These are phyloP conservation scores for Branchinecta sandiegonensis DNA, from an alignment of 2,888 invertebrate genomes.

Conservation along the genomic window DNA sequence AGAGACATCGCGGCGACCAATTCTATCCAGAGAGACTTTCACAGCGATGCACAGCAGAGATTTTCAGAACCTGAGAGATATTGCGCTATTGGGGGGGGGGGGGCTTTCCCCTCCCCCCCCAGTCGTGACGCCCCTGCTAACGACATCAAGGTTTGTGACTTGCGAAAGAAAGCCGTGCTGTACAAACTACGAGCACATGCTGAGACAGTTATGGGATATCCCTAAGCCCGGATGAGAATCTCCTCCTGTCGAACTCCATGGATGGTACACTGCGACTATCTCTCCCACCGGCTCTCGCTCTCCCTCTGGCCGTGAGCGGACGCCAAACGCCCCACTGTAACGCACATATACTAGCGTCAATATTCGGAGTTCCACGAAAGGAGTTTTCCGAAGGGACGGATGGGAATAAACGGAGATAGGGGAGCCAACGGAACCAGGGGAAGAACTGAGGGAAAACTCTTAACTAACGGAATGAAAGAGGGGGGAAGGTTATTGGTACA, in stretches of 20 bases:
- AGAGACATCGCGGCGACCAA: too few relatives aligned
- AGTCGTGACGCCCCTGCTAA: too few relatives aligned
- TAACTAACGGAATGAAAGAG: too few relatives aligned
- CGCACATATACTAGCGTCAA: slow-evolving; percentile 10
- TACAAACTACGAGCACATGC: slow-evolving; percentile 82
- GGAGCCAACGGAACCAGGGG: not conserved
- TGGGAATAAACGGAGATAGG: not conserved
- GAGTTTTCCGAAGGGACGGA: slow-evolving; percentile 3
- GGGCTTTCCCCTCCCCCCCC: too few relatives aligned
- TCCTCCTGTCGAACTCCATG: slow-evolving; percentile 89
- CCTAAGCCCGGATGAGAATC: slow-evolving; percentile 69
- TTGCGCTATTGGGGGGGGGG: too few relatives aligned
- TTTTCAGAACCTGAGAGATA: too few relatives aligned
- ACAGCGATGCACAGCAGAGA: too few relatives aligned
- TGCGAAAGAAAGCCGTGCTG: slow-evolving; percentile 67
- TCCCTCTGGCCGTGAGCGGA: slow-evolving; percentile 1
- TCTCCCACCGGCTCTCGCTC: slow-evolving; percentile 3
- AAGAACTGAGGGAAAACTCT: not conserved
- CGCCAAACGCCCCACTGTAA: not conserved
- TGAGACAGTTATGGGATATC: slow-evolving; percentile 78
- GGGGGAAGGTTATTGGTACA: too few relatives aligned
- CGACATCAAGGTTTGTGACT: slow-evolving; percentile 92
- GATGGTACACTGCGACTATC: slow-evolving; percentile 69
- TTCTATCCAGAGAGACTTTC: too few relatives aligned
- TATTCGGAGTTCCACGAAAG: not conserved